Evolutionary conservation across 2,113 vertebrate genomes (phyloP), one percentile per base, ranked within the genome.

Genomic region (Engystomops pustulosus): DNA sequence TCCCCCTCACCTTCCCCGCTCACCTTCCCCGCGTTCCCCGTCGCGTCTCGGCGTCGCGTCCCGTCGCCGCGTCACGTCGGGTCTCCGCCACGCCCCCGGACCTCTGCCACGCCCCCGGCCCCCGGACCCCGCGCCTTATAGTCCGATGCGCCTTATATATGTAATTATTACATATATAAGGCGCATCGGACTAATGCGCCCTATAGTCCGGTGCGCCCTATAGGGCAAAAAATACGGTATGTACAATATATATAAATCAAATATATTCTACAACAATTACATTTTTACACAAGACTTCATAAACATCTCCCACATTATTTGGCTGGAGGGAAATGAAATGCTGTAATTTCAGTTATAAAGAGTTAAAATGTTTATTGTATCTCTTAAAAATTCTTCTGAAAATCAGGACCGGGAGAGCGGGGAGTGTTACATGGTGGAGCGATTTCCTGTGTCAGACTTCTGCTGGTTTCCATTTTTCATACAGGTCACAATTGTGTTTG

Each of bases 401-500:
- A 60, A 72, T 23, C 53, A 58, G 45, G 68, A 72, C 23, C 32
- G 62, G 10, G 32, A 68, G 51, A 9, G 0, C 20, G 23, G 80
- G 58, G 25, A 41, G 20, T 30, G 18, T 20, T 58, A 30, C 82
- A 68, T 84, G 44, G 15, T 41, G 49, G 60, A 77, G 55, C 68
- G 38, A 84, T 84, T 84, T 65, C 81, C 79, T 81, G 67, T 70
- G 47, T 36, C 51, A 41, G 74, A 62, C 80, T 30, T 76, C 60
- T 76, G 32, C 75, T 79, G 62, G 62, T 67, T 58, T 79, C 30
- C 23, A 58, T 79, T 79, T 69, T 25, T 58, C 47, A 69, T 58
- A 69, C 47, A 85, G 62, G 82, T 77, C 82, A 84, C 53, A 67
- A 67, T 77, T 67, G 53, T 53, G 44, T 84, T 77, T 67, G 18